A percentile compares a stretch with the other conserved stretches of the same genome.
phyloP scores from a whole-genome alignment of 2,888 invertebrate species.

The Metopia argyrocephala region DNA sequence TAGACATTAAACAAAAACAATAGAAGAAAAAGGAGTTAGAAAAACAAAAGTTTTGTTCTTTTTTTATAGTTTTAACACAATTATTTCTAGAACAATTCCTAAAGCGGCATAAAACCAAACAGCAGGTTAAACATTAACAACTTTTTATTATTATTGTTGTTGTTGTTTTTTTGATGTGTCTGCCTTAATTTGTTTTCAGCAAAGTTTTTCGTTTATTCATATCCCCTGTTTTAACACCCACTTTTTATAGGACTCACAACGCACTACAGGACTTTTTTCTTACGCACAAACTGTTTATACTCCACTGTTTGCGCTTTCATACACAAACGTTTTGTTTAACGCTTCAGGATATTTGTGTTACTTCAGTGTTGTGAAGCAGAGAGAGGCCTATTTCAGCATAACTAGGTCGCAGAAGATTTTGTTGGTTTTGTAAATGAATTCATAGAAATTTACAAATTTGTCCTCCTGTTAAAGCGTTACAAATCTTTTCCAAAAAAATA shows the following conservation, averaged over 20 bases:
- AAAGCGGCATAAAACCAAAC: conserved; percentile 9
- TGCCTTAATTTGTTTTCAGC: conserved; percentile 19
- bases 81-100: conserved; percentile 48
- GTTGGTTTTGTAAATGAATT: background rate
- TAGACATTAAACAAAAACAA: background rate
- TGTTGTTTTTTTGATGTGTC: no score
- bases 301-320: background rate
- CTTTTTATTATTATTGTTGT: conserved; percentile 32
- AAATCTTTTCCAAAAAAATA: no score
- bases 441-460: no score
- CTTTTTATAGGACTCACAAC: conserved; percentile 2
- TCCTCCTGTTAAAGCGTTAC: no score
- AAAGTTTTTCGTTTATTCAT: background rate
- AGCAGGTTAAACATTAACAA: conserved; percentile 29
- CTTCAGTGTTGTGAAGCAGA: background rate
- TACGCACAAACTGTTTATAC: conserved; percentile 25
- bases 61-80: conserved; percentile 43
- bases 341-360: conserved; percentile 30
- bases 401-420: background rate
- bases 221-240: background rate
- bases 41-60: background rate
- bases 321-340: conserved; percentile 10
- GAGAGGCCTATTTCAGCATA: background rate
- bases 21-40: background rate
- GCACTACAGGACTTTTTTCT: conserved; percentile 27